A percentile compares a stretch with the other conserved stretches of the same genome.
These are phyloP conservation scores for Limnodromus scolopaceus DNA, from an alignment of 2,797 vertebrate genomes.

Conservation along the genomic window DNA sequence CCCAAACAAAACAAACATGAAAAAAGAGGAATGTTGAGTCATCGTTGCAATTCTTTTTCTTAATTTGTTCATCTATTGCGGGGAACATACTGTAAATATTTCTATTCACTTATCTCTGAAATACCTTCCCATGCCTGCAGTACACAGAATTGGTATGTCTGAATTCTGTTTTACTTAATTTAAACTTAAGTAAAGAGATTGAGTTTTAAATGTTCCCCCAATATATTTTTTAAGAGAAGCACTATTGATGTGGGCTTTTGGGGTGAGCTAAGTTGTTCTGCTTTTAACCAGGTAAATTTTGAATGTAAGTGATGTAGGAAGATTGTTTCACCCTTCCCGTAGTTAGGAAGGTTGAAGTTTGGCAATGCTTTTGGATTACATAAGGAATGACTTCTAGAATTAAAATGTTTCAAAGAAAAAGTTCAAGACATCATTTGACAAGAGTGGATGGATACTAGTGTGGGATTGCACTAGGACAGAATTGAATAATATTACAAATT, in stretches of 20 bases:
- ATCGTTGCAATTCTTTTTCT: neutral
- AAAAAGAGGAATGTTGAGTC: neutral
- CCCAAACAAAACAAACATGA: neutral
- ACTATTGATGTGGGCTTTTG: neutral
- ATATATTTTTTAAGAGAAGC: neutral
- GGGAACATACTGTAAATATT: fast-evolving
- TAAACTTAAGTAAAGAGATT: neutral
- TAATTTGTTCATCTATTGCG: neutral
- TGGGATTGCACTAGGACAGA: neutral
- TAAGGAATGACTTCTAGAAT: neutral
- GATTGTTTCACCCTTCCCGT: neutral
- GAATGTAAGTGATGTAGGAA: neutral
- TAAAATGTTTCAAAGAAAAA: neutral
- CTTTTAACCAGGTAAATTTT: neutral
- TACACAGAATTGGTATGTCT: neutral
- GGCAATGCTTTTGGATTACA: neutral
- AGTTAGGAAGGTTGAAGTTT: neutral
- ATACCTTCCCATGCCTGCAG: neutral
- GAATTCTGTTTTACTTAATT: neutral
- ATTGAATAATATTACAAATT: neutral
- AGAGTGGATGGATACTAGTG: neutral
- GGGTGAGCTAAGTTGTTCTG: neutral
- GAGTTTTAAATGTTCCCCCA: neutral
- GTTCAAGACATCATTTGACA: neutral
- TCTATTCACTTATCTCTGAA: neutral